Evolutionary conservation across 2,113 vertebrate species (phyloP).

Genomic region (Egretta garzetta): DNA sequence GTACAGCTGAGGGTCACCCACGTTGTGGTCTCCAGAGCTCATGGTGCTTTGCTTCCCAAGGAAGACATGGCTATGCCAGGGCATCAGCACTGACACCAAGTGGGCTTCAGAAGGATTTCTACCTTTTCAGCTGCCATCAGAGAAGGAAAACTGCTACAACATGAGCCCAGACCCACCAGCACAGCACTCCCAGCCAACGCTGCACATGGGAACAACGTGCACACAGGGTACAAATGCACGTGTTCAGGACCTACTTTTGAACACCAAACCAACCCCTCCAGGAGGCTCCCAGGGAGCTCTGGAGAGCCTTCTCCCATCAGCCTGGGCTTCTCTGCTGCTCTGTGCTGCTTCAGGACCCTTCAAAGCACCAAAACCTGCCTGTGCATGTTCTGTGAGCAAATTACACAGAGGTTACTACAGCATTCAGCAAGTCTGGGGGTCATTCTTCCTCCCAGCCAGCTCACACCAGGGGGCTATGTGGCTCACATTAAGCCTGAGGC

Average conservation of each 20-base stretch:
- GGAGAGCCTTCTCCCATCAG: not conserved
- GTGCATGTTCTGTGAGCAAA: fast-evolving
- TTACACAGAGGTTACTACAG: not conserved
- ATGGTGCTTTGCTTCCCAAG: fast-evolving
- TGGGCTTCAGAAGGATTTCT: not conserved
- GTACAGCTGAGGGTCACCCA: not conserved
- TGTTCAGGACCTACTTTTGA: not conserved
- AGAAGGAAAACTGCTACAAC: not conserved
- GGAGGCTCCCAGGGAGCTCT: not conserved
- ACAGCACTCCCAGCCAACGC: fast-evolving
- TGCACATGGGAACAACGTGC: not conserved
- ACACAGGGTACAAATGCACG: fast-evolving
- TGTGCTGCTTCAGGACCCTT: not conserved
- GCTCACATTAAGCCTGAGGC: not conserved
- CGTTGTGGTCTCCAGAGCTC: not conserved
- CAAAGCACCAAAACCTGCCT: not conserved
- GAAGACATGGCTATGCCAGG: not conserved
- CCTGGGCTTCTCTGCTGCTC: not conserved
- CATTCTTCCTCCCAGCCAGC: not conserved
- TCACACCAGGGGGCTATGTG: fast-evolving
- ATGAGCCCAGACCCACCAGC: not conserved
- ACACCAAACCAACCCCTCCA: not conserved
- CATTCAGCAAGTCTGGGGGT: too few species aligned
- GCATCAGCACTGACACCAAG: not conserved
- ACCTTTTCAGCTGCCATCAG: not conserved